Evolutionary conservation across 2,113 vertebrate genomes (phyloP).

Genomic region (Entelurus aequoreus): DNA sequence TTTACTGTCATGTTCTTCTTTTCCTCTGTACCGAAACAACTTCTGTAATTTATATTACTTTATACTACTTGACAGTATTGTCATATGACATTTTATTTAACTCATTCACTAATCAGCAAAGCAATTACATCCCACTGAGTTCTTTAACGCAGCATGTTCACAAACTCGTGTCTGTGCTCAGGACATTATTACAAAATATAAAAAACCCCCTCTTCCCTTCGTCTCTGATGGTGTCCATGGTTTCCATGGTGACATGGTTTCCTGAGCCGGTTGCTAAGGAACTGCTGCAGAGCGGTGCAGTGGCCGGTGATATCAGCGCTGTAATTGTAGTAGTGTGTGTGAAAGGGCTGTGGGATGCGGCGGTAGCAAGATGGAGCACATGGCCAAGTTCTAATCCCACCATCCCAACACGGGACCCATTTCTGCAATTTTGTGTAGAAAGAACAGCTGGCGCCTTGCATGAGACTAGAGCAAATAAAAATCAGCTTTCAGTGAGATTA

Average conservation of each 20-base stretch:
- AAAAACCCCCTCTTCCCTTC: conserved; percentile 30
- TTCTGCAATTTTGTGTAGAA: conserved; percentile 3
- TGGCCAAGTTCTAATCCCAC: conserved; percentile 11
- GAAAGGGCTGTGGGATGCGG: conserved; percentile 39
- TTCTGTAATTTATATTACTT: too few relatives aligned
- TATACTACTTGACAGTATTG: too few relatives aligned
- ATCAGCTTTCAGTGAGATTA: too few relatives aligned
- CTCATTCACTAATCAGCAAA: too few relatives aligned
- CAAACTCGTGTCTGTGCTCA: conserved; percentile 13
- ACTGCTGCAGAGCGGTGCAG: conserved; percentile 77
- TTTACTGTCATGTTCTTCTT: not conserved
- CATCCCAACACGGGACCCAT: conserved; percentile 12
- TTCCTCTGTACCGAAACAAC: too few relatives aligned
- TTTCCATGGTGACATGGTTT: conserved; percentile 84
- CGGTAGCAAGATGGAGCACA: conserved; percentile 35
- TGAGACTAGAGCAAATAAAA: conserved; percentile 15
- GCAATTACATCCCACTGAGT: not conserved
- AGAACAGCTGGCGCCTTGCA: conserved; percentile 15
- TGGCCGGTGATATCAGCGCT: conserved; percentile 67
- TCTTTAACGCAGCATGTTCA: conserved; percentile 18
- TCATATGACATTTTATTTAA: too few relatives aligned
- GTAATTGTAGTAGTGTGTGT: conserved; percentile 32
- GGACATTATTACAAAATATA: conserved; percentile 69
- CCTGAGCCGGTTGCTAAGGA: conserved; percentile 87
- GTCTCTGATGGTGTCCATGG: conserved; percentile 71